Percentiles rank a stretch among this genome's conserved stretches.
Evolutionary conservation across 2,113 vertebrate species (phyloP).

Genomic region (Embiotoca jacksoni): DNA sequence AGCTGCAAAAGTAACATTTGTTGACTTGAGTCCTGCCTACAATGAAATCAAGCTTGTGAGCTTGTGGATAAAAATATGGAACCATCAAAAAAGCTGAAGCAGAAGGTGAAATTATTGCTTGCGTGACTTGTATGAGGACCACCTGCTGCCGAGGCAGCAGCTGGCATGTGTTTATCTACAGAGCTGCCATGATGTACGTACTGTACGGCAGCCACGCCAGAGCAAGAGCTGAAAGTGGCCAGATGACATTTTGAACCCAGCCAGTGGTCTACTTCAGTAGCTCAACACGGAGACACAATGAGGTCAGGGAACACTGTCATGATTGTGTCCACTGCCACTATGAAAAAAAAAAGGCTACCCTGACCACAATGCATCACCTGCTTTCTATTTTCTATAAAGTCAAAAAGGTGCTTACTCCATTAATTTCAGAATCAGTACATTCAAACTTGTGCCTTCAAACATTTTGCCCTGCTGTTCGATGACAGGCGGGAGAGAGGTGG

Average conservation of each 20-base stretch:
- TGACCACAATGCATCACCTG: slow-evolving; percentile 7
- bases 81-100: slow-evolving; percentile 49
- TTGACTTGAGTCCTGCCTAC: neutral
- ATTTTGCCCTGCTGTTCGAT: slow-evolving; percentile 51
- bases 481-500: slow-evolving; percentile 37
- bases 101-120: slow-evolving; percentile 70
- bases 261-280: slow-evolving; percentile 31
- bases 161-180: slow-evolving; percentile 67
- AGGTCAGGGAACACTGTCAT: slow-evolving; percentile 19
- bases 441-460: slow-evolving; percentile 48
- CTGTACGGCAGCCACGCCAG: slow-evolving; percentile 29
- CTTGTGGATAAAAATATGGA: slow-evolving; percentile 27
- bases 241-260: slow-evolving; percentile 58
- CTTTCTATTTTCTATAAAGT: slow-evolving; percentile 41
- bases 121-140: slow-evolving; percentile 67
- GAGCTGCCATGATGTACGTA: slow-evolving; percentile 29
- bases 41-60: slow-evolving; percentile 10
- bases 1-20: neutral
- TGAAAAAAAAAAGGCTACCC: neutral
- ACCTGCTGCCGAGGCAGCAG: slow-evolving; percentile 76
- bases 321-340: slow-evolving; percentile 2
- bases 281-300: slow-evolving; percentile 18
- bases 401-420: slow-evolving; percentile 36
- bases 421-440: slow-evolving; percentile 61
- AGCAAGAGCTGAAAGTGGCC: slow-evolving; percentile 45